Percentiles rank a stretch among this genome's conserved stretches.
Conservation (phyloP, 1,140 invertebrate species). For the Penaeus indicus region DNA sequence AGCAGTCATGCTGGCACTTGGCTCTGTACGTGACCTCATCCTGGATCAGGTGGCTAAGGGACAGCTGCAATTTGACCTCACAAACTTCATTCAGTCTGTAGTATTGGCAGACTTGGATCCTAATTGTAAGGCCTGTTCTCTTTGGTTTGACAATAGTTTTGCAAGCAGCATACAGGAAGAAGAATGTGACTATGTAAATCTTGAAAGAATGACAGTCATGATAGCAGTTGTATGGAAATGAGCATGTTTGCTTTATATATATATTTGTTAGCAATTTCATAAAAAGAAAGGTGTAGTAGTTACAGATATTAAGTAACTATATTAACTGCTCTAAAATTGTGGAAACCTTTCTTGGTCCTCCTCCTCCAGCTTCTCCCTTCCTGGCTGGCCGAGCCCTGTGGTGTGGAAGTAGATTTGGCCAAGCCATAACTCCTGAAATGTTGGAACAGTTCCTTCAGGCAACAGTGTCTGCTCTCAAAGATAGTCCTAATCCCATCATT, state of each 20-base stretch:
- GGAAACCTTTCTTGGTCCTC: background rate
- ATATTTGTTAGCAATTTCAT: background rate
- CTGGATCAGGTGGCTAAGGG: constrained; percentile 74
- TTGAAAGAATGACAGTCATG: constrained; percentile 1
- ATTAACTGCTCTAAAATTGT: too few relatives aligned
- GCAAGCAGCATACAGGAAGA: too few relatives aligned
- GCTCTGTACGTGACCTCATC: constrained; percentile 69
- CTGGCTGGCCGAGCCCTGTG: constrained; percentile 81
- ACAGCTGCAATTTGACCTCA: constrained; percentile 78
- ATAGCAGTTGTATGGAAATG: background rate
- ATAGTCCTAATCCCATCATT: constrained; percentile 73
- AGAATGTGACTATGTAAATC: background rate
- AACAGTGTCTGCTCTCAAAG: constrained; percentile 76
- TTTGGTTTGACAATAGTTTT: constrained; percentile 2
- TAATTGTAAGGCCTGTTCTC: constrained; percentile 69
- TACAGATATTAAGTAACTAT: too few relatives aligned
- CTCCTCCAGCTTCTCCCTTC: constrained; percentile 75
- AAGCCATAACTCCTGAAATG: constrained; percentile 75
- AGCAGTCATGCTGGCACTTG: constrained; percentile 79
- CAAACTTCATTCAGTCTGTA: constrained; percentile 76
- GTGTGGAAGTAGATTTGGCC: constrained; percentile 79
- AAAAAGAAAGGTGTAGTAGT: too few relatives aligned
- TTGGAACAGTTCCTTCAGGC: constrained; percentile 77
- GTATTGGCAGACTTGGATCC: constrained; percentile 72
- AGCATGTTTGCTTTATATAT: background rate